Percentiles rank a stretch among this genome's conserved stretches.
phyloP scores from a whole-genome alignment of 2,888 invertebrate genomes.

The Dorcus parallelipipedus region DNA sequence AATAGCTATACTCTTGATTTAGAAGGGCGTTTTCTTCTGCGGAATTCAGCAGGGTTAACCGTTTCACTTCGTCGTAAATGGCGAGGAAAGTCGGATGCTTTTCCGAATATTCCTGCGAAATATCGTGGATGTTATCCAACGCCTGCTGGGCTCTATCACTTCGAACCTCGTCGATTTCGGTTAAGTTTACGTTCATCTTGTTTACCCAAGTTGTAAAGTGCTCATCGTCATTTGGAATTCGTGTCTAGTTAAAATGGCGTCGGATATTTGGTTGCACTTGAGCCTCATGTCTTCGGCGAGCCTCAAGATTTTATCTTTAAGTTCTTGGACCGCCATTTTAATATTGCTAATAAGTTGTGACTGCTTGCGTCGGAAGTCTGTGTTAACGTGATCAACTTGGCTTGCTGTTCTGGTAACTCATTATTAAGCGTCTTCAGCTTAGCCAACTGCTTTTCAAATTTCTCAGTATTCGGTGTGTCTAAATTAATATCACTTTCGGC shows the following conservation, averaged over 20 bases:
- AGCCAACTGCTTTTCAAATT: conserved; percentile 72
- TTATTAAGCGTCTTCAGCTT: conserved; percentile 78
- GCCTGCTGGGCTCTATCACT: conserved; percentile 78
- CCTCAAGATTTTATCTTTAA: conserved; percentile 70
- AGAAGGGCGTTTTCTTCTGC: conserved; percentile 71
- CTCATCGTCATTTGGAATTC: conserved; percentile 78
- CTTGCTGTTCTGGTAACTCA: conserved; percentile 82
- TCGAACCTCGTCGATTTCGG: conserved; percentile 76
- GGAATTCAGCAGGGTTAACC: conserved; percentile 65
- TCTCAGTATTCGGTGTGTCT: conserved; percentile 69
- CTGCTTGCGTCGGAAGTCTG: conserved; percentile 78
- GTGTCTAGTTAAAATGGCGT: conserved; percentile 76
- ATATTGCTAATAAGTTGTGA: conserved; percentile 64
- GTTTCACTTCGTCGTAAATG: conserved; percentile 81
- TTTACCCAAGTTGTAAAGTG: conserved; percentile 78
- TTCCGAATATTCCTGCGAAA: conserved; percentile 81
- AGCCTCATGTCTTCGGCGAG: conserved; percentile 73
- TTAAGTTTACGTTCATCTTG: conserved; percentile 66
- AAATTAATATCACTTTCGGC: conserved; percentile 58
- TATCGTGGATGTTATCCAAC: conserved; percentile 73
- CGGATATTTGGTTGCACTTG: conserved; percentile 76
- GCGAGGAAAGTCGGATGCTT: conserved; percentile 74
- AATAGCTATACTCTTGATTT: conserved; percentile 70
- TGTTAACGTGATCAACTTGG: conserved; percentile 74
- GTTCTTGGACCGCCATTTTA: conserved; percentile 68